Conservation (phyloP, 2,797 vertebrate genomes). For the Mus spretus region DNA sequence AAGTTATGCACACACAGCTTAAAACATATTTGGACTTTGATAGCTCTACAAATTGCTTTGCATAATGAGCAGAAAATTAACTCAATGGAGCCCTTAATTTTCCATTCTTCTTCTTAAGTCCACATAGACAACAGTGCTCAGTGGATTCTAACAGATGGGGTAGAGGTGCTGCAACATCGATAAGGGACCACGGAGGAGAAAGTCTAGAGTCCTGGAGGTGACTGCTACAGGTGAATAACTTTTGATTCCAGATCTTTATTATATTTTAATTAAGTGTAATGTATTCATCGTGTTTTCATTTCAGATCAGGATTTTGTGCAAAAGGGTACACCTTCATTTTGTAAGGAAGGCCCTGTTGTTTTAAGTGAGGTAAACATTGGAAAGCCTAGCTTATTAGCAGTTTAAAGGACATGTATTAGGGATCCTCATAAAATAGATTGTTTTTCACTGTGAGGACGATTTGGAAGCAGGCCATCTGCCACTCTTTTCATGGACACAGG, state of each 20-base stretch:
- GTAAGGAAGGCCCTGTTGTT: constrained; percentile 59
- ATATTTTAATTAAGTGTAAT: constrained; percentile 73
- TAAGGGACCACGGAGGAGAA: constrained; percentile 66
- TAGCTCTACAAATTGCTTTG: constrained; percentile 62
- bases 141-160: constrained; percentile 80
- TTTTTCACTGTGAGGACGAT: constrained; percentile 74
- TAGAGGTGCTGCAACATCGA: constrained; percentile 82
- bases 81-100: constrained; percentile 34
- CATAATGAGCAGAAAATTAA: constrained; percentile 63
- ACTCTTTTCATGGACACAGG: constrained; percentile 66
- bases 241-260: constrained; percentile 68
- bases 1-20: neutral
- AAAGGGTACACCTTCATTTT: neutral
- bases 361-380: constrained; percentile 57
- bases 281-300: constrained; percentile 60
- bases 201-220: constrained; percentile 75
- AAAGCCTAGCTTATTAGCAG: neutral
- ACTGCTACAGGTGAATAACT: constrained; percentile 72
- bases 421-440: constrained; percentile 63
- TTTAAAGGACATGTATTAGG: constrained; percentile 78
- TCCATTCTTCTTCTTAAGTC: constrained; percentile 69
- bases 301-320: constrained; percentile 31
- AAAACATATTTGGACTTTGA: constrained; percentile 42
- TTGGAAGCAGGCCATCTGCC: constrained; percentile 85
- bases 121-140: constrained; percentile 62